Conservation (phyloP, 2,113 vertebrate genomes). For the Sakesphorus luctuosus region DNA sequence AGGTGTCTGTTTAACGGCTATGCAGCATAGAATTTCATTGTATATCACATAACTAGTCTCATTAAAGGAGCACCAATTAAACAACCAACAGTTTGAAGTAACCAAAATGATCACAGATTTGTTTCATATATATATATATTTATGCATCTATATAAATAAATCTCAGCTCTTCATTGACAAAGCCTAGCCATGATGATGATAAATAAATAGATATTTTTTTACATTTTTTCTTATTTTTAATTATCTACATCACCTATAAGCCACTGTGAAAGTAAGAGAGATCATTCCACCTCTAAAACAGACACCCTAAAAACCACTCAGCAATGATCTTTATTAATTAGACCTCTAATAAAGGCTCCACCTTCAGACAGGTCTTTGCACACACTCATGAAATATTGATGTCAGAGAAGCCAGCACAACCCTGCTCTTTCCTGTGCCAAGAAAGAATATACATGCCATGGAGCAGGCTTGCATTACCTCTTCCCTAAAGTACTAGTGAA, state of each 20-base stretch:
- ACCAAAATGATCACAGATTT: neutral
- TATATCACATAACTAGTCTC: neutral
- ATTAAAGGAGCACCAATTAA: neutral
- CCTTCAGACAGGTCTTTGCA: neutral
- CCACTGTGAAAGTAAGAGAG: neutral
- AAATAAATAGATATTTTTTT: too few relatives aligned
- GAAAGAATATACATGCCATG: accelerated
- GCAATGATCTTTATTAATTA: neutral
- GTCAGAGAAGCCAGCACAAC: neutral
- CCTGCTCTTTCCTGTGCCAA: neutral
- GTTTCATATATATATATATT: neutral
- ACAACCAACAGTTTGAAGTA: neutral
- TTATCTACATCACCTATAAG: neutral
- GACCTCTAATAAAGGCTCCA: neutral
- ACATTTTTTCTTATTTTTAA: neutral
- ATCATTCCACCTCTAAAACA: neutral
- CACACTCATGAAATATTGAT: neutral
- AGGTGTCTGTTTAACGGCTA: neutral
- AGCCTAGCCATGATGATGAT: too few relatives aligned
- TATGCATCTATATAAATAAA: neutral
- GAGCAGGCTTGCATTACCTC: neutral
- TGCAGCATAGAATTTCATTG: neutral
- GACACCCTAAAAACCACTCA: neutral
- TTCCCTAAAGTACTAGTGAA: neutral
- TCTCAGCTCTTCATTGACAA: too few relatives aligned